These are phyloP conservation scores for Knipowitschia caucasica DNA, from an alignment of 2,797 vertebrate genomes.

Conservation along the genomic window DNA sequence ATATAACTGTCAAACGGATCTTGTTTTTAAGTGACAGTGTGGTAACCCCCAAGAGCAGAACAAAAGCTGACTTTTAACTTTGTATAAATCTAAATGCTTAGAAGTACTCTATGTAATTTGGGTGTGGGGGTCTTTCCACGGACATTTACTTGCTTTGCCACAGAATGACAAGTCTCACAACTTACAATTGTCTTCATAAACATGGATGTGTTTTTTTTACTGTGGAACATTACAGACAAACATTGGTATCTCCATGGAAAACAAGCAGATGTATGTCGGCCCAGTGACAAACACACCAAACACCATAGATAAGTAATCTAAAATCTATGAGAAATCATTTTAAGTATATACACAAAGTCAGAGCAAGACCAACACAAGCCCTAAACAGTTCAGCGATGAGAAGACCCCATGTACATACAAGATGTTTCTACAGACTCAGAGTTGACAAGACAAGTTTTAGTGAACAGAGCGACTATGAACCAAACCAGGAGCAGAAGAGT, in stretches of 20 bases:
- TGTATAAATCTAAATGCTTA: too few species aligned
- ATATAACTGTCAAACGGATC: too few species aligned
- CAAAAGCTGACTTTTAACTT: too few species aligned
- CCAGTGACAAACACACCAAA: too few species aligned
- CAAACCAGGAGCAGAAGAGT: conserved; percentile 42
- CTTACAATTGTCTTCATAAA: neutral
- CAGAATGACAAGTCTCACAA: neutral
- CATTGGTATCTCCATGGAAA: too few species aligned
- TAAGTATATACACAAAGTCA: conserved; percentile 17
- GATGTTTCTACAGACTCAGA: conserved; percentile 41
- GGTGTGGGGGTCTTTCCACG: neutral
- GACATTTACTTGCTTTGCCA: neutral
- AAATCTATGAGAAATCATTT: too few species aligned
- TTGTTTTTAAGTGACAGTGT: too few species aligned
- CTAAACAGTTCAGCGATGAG: conserved; percentile 43
- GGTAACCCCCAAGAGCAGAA: too few species aligned
- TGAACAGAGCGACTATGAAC: conserved; percentile 47
- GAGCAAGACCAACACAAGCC: conserved; percentile 28
- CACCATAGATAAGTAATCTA: too few species aligned
- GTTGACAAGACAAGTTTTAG: conserved; percentile 35
- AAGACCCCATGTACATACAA: conserved; percentile 46
- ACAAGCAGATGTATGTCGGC: too few species aligned
- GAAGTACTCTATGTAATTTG: neutral
- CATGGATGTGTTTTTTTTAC: too few species aligned
- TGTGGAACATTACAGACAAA: too few species aligned